A percentile compares a stretch with the other conserved stretches of the same genome.
Evolutionary conservation across 2,797 vertebrate species (phyloP).

Genomic region (Mormyrops attenuatus): DNA sequence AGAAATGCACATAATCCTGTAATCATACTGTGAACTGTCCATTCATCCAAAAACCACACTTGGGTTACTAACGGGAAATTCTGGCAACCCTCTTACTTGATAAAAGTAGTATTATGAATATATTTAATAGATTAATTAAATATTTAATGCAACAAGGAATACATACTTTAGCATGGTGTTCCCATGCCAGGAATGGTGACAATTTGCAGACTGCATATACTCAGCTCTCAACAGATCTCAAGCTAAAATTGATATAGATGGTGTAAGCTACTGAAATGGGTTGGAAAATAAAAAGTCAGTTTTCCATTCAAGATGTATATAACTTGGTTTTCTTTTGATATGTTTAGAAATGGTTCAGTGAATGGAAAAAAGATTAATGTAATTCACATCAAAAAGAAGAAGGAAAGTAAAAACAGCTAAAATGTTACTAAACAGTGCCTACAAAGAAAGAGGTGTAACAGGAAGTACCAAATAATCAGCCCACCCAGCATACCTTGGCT

Average conservation of each 20-base stretch:
- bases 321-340: background rate
- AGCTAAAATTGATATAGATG: background rate
- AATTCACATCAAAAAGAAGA: background rate
- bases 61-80: background rate
- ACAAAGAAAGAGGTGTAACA: background rate
- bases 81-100: background rate
- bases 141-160: background rate
- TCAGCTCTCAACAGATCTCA: background rate
- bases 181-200: background rate
- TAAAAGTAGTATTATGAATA: background rate
- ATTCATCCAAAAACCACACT: background rate
- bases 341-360: background rate
- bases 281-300: background rate
- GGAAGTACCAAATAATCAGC: background rate
- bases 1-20: background rate
- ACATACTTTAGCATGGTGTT: background rate
- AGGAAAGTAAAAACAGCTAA: background rate
- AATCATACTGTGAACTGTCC: background rate
- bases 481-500: slow-evolving; percentile 57
- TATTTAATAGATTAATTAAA: background rate
- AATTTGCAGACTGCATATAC: background rate
- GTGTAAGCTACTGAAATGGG: background rate
- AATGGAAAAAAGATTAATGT: background rate
- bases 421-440: background rate
- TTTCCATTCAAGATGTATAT: background rate